Evolutionary conservation across 2,888 invertebrate genomes (phyloP).

Genomic region (Cactoblastis cactorum): DNA sequence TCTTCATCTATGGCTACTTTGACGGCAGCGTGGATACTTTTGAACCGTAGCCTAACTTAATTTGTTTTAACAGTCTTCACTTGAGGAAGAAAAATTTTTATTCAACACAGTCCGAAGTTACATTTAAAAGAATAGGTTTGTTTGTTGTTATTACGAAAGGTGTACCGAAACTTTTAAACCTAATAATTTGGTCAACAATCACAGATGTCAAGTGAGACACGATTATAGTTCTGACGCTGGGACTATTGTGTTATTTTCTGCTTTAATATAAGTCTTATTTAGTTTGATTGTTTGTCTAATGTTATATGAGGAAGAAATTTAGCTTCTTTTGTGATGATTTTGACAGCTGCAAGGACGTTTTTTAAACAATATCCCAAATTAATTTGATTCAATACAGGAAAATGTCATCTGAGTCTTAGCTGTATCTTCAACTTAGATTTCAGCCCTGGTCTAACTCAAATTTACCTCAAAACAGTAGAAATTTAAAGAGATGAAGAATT

Average conservation of each 20-base stretch:
- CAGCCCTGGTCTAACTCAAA: no score
- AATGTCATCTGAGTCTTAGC: not conserved
- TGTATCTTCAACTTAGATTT: no score
- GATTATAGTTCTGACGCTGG: no score
- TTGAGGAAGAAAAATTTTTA: no score
- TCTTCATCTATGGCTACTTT: slow-evolving; percentile 76
- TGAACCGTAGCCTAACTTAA: no score
- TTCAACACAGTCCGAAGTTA: not conserved
- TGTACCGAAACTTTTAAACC: slow-evolving; percentile 17
- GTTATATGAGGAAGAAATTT: not conserved
- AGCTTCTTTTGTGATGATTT: slow-evolving; percentile 37
- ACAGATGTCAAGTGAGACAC: no score
- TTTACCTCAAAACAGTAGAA: no score
- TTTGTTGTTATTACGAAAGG: slow-evolving; percentile 55
- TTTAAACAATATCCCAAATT: not conserved
- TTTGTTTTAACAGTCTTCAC: no score
- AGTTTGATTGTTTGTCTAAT: no score
- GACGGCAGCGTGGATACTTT: slow-evolving; percentile 40
- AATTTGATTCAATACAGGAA: not conserved
- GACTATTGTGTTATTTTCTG: no score
- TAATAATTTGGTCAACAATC: not conserved
- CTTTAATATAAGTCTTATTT: no score
- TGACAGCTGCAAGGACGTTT: slow-evolving; percentile 46
- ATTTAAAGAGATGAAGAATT: no score
- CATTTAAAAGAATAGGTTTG: not conserved